Evolutionary conservation across 2,797 vertebrate genomes (phyloP), one percentile per base, ranked within the genome.

Genomic region (Ambastaia sidthimunki): DNA sequence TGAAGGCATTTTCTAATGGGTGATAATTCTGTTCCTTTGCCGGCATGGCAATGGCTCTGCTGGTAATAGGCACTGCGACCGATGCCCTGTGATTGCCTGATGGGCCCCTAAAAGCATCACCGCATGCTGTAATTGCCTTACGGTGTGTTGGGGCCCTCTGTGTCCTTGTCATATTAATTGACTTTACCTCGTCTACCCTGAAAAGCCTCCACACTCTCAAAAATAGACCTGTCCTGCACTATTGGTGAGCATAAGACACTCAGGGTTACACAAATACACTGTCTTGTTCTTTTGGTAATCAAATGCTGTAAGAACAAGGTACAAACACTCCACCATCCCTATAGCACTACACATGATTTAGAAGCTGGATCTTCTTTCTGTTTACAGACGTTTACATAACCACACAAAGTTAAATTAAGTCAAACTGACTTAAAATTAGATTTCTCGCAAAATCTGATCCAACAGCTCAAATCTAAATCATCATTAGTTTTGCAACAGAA

Each of bases 111-210:
- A 89, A 88, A 87, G 85, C 88, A 23, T 78, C 84, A 52, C 76
- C 82, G 73, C 80, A 77, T 0, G 5, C 78, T 52, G 79, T 89
- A 84, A 89, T 83, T 89, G 86, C 85, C 84, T 83, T 70, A 60
- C 54, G 52, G 16, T 37, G 70, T 67, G 84, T 71, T 77, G 70
- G 54, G 82, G 82, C 75, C 85, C 78, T 86, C 66, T 3, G 31
- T 85, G 87, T 89, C 88, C 89, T 91, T 92, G 91, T 89, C 88
- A 82, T 86, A 87, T 69, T 88, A 85, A 92, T 92, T 90, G 89
- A 86, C 88, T 89, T 76, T 69, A 85, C 70, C 75, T 62, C 57
- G 78, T 86, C 79, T 83, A 87, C 86, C 84, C 83, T 89, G 82
- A 88, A 91, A 89, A 81, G 85, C 85, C 83, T 81, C 5, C 13